These are phyloP conservation scores for Eriocheir sinensis DNA, from an alignment of 1,140 invertebrate genomes.

Conservation along the genomic window DNA sequence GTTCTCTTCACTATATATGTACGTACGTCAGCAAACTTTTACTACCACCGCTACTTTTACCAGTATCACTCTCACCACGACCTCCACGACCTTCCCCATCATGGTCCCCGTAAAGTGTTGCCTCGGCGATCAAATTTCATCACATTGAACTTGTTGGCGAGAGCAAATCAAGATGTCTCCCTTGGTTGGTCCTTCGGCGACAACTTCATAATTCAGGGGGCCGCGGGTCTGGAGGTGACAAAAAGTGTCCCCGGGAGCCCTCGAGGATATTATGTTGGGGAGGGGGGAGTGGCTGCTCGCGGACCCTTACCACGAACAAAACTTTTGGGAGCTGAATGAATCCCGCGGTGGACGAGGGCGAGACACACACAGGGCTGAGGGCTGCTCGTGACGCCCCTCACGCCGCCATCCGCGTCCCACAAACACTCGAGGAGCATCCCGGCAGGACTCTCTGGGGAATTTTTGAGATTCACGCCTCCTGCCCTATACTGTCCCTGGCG, in stretches of 20 bases:
- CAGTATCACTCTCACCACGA: too few species aligned
- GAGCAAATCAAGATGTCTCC: not conserved
- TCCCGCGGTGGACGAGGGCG: not conserved
- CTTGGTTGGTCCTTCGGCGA: not conserved
- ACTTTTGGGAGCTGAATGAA: not conserved
- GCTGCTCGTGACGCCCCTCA: not conserved
- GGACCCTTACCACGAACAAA: slow-evolving; percentile 35
- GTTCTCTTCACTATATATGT: too few species aligned
- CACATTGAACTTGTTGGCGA: not conserved
- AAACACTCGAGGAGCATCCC: not conserved
- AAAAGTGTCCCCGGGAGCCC: slow-evolving; percentile 40
- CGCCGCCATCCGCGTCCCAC: not conserved
- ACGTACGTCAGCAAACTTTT: too few species aligned
- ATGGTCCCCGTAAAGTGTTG: too few species aligned
- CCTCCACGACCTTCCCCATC: too few species aligned
- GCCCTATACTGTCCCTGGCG: too few species aligned
- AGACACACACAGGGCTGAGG: not conserved
- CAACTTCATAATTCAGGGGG: slow-evolving; percentile 45
- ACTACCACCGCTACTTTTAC: too few species aligned
- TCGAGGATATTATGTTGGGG: slow-evolving; percentile 46
- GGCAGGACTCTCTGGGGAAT: too few species aligned
- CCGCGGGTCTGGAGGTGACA: slow-evolving; percentile 35
- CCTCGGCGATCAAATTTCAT: too few species aligned
- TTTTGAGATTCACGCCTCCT: too few species aligned
- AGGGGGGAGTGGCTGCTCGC: not conserved